Percentiles rank a stretch among this genome's conserved stretches.
Conservation (phyloP, 2,888 invertebrate species). For the Lissonota sp. region DNA sequence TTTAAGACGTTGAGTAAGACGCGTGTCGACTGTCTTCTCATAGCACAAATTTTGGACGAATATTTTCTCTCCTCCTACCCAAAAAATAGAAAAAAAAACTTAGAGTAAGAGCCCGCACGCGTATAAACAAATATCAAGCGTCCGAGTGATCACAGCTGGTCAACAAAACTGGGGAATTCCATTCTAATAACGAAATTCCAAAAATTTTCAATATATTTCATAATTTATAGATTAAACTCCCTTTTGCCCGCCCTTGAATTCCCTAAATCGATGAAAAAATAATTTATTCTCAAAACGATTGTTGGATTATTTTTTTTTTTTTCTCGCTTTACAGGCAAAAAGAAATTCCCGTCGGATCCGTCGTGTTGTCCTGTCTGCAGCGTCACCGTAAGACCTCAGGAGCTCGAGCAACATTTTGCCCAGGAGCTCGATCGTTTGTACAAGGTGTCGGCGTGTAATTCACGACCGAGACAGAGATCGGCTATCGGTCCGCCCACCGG, state of each 20-base stretch:
- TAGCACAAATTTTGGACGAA: slow-evolving; percentile 26
- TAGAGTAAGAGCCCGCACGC: slow-evolving; percentile 56
- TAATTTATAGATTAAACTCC: neutral
- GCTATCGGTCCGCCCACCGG: slow-evolving; percentile 82
- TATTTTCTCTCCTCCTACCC: slow-evolving; percentile 34
- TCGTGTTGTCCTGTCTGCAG: slow-evolving; percentile 96
- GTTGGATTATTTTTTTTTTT: slow-evolving; percentile 19
- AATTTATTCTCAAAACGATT: too few relatives aligned
- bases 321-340: slow-evolving; percentile 77
- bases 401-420: slow-evolving; percentile 92
- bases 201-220: neutral
- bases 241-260: neutral
- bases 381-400: slow-evolving; percentile 91
- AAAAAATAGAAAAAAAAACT: slow-evolving; percentile 2
- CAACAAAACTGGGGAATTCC: slow-evolving; percentile 31
- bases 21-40: slow-evolving; percentile 58
- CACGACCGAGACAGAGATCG: slow-evolving; percentile 79
- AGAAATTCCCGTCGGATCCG: slow-evolving; percentile 85
- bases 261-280: too few relatives aligned
- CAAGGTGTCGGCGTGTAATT: slow-evolving; percentile 84
- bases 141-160: slow-evolving; percentile 73
- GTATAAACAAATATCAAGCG: slow-evolving; percentile 73
- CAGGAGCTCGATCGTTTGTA: slow-evolving; percentile 91
- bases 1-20: slow-evolving; percentile 27
- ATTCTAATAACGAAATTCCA: slow-evolving; percentile 22